These are phyloP conservation scores for Gobio gobio DNA, from an alignment of 2,113 vertebrate species.

Conservation along the genomic window DNA sequence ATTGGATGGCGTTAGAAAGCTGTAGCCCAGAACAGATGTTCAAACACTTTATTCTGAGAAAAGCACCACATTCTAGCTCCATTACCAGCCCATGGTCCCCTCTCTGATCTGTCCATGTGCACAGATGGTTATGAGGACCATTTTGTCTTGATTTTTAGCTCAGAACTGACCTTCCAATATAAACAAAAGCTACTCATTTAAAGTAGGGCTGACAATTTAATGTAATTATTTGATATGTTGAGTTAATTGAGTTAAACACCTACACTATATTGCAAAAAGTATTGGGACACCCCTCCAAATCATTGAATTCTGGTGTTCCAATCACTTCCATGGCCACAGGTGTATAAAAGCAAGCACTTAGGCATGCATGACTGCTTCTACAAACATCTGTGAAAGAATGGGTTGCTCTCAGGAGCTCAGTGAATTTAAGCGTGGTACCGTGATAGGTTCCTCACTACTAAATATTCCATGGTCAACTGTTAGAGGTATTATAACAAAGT, in stretches of 20 bases:
- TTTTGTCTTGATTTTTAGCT: not conserved
- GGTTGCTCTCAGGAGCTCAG: no score
- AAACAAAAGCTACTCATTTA: not conserved
- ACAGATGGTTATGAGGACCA: not conserved
- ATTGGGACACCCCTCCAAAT: no score
- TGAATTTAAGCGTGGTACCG: no score
- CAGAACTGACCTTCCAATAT: not conserved
- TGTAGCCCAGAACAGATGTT: conserved; percentile 46
- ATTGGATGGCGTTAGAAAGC: conserved; percentile 32
- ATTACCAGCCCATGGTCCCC: not conserved
- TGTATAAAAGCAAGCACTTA: no score
- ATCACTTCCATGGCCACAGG: no score
- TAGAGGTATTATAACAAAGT: no score
- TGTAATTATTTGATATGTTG: not conserved
- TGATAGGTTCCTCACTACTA: no score
- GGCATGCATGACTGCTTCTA: no score
- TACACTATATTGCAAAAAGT: no score
- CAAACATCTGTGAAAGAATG: no score
- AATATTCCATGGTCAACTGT: no score
- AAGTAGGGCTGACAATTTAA: not conserved
- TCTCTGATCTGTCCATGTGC: not conserved
- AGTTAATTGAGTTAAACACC: not conserved
- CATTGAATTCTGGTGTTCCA: no score
- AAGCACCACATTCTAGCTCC: not conserved
- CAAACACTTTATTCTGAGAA: conserved; percentile 41